phyloP scores from a whole-genome alignment of 2,797 vertebrate species.

The Dermochelys coriacea region DNA sequence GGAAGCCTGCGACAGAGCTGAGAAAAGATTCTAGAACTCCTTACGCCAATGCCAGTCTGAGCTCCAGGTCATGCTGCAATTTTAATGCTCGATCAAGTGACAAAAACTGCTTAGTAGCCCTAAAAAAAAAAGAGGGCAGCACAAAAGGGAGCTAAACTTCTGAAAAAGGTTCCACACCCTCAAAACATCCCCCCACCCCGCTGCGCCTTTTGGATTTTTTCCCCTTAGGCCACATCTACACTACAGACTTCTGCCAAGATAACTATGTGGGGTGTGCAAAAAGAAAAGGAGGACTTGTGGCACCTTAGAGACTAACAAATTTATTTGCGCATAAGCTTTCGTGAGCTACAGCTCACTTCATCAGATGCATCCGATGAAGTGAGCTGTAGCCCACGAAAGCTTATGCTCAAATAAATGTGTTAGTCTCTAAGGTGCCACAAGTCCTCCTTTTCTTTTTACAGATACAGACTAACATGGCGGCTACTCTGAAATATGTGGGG shows the following conservation, averaged over 20 bases:
- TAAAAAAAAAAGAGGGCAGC: neutral
- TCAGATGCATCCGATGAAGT: too few species aligned
- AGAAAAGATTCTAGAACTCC: neutral
- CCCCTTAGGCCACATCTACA: neutral
- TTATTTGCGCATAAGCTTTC: too few species aligned
- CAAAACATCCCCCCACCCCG: accelerated
- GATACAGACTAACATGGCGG: too few species aligned
- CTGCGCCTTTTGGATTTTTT: neutral
- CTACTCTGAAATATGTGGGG: too few species aligned
- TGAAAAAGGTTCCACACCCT: neutral
- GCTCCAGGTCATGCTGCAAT: neutral
- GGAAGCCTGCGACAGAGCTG: neutral
- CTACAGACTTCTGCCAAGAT: neutral
- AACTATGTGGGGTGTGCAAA: neutral
- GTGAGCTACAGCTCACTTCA: too few species aligned
- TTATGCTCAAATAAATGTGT: too few species aligned
- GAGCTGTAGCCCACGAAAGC: too few species aligned
- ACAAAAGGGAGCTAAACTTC: neutral
- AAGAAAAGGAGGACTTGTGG: too few species aligned
- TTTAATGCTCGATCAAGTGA: neutral
- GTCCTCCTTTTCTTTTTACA: too few species aligned
- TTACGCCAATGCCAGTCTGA: neutral
- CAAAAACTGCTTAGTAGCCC: neutral
- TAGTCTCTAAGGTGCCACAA: too few species aligned
- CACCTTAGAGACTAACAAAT: too few species aligned